Base-by-base conservation (phyloP, 2,888 invertebrate genomes). In the Lasioglossum villosulum region DNA sequence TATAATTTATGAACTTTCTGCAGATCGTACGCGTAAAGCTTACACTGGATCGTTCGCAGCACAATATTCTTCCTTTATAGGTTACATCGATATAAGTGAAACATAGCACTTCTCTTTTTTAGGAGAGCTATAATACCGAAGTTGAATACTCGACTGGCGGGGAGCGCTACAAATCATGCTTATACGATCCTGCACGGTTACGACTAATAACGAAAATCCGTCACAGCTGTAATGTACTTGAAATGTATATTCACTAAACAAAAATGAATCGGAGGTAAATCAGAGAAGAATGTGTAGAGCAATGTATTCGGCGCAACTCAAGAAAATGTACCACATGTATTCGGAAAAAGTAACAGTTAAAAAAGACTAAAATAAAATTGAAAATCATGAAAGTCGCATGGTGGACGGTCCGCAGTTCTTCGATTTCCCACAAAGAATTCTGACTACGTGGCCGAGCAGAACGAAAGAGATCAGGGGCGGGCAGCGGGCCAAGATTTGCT, bases 401-500 rank as follows among this genome's bases (percentile, higher is more conserved):
- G 30, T 27, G 42, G 12, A 75, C 71, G 39, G 42, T 52, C 48
- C 27, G 23, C 48, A 37, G n/a, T 6, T 37, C 10, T 48, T 23
- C 56, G 30, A 52, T 56, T 66, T 63, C n/a, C 2, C 42, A n/a
- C 19, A 83, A 84, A 75, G 74, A 84, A 84, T 86, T 81, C 81
- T 45, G 72, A 76, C 78, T 75, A 74, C 78, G 81, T 79, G 52
- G 68, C 30, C 78, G 74, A 68, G 34, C 48, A 39, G 34, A 71
- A 59, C n/a, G 77, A 75, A 75, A 56, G 70, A 70, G 82, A 84
- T 82, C 83, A 81, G 83, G 79, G 66, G 59, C 76, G 74, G 89
- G 90, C 89, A 79, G 63, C 74, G 75, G 48, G 85, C 89, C 89
- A 89, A 89, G 86, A 87, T 89, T 82, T 66, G 63, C 63, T n/a